A percentile compares a stretch with the other conserved stretches of the same genome.
phyloP scores from a whole-genome alignment of 2,888 invertebrate genomes.

The Heliconius ethilla region DNA sequence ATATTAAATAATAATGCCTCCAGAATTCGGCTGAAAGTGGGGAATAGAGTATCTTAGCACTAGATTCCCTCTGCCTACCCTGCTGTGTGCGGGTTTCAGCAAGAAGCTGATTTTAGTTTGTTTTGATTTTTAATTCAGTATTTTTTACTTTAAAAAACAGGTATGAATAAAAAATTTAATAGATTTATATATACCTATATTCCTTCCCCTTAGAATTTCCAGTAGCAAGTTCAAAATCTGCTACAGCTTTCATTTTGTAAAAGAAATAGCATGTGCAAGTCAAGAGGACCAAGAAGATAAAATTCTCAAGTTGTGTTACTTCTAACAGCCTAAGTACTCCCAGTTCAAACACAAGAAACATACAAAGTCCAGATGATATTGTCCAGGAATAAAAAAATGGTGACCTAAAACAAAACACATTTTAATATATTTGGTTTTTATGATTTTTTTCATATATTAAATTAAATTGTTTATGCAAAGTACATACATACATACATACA shows the following conservation, averaged over 20 bases:
- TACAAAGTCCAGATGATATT: conserved; percentile 84
- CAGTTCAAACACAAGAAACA: conserved; percentile 87
- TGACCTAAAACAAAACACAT: conserved; percentile 69
- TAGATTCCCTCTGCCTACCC: no score
- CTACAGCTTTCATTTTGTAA: conserved; percentile 72
- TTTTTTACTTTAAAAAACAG: not conserved
- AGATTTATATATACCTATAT: conserved; percentile 61
- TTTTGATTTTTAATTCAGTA: not conserved
- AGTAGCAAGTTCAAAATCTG: conserved; percentile 70
- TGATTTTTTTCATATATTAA: no score
- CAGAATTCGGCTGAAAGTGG: no score
- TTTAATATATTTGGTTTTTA: not conserved
- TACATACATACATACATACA: no score
- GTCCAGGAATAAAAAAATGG: conserved; percentile 90
- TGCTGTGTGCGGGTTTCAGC: no score
- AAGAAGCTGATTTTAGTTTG: no score
- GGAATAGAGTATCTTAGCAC: no score
- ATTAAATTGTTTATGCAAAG: no score
- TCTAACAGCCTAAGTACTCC: conserved; percentile 87
- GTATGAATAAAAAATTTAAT: not conserved
- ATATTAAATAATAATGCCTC: no score
- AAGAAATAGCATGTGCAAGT: conserved; percentile 69
- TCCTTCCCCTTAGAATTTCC: conserved; percentile 74
- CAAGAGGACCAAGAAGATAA: conserved; percentile 64
- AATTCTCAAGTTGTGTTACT: conserved; percentile 80